These are phyloP conservation scores for Ostrea denselamellosa DNA, from an alignment of 1,140 invertebrate species.

Conservation along the genomic window DNA sequence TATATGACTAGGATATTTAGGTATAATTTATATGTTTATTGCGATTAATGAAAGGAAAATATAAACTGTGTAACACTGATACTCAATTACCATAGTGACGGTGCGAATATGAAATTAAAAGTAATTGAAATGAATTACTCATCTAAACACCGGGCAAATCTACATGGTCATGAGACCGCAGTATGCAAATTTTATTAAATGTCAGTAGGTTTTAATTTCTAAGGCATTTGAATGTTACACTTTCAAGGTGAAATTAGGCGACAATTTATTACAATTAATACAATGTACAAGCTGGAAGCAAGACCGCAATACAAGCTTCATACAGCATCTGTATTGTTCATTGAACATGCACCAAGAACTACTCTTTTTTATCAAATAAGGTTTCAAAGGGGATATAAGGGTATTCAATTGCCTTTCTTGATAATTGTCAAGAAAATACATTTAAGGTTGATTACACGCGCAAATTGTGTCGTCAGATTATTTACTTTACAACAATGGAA, in stretches of 20 bases:
- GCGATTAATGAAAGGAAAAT: neutral
- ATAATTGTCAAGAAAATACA: neutral
- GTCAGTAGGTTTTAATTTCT: neutral
- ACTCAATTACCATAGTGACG: neutral
- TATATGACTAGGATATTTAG: too few relatives aligned
- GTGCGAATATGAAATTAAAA: conserved; percentile 1
- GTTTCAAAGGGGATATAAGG: neutral
- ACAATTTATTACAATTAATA: neutral
- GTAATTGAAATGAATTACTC: neutral
- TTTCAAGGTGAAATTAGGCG: neutral
- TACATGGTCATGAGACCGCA: neutral
- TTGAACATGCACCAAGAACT: neutral
- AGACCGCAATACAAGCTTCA: neutral
- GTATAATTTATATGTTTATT: too few relatives aligned
- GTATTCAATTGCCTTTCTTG: neutral
- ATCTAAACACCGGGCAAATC: neutral
- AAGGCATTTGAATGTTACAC: neutral
- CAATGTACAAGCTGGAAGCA: neutral
- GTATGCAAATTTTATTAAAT: conserved; percentile 17
- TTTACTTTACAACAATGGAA: neutral
- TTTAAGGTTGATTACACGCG: conserved; percentile 23
- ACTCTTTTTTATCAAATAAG: neutral
- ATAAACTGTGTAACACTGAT: conserved; percentile 19
- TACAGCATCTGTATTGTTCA: neutral
- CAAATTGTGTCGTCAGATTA: neutral